Conservation (phyloP, 2,113 vertebrate genomes). For the Uropsilus gracilis region DNA sequence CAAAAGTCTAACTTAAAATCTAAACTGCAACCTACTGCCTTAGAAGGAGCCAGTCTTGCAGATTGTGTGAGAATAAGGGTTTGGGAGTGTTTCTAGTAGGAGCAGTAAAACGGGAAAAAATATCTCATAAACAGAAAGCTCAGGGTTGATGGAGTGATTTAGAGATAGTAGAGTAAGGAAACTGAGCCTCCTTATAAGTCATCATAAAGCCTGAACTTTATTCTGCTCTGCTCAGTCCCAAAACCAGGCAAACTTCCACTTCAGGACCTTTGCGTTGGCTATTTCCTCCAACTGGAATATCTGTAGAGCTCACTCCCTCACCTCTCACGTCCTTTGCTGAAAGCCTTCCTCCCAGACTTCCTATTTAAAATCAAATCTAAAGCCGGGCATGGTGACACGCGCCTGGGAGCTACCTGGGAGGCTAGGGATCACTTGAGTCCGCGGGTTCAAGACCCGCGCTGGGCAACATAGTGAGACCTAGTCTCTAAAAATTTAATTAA, state of each 20-base stretch:
- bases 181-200: neutral
- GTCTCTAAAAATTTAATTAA: too few species aligned
- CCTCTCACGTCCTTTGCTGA: neutral
- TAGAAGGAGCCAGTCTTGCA: neutral
- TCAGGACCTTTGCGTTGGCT: neutral
- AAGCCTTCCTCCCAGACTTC: neutral
- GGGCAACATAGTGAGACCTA: too few species aligned
- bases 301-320: neutral
- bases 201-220: neutral
- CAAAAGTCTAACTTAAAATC: neutral
- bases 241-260: neutral
- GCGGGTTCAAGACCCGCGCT: too few species aligned
- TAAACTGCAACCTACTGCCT: neutral
- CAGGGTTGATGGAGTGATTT: neutral
- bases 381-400: too few species aligned
- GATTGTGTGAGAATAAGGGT: neutral
- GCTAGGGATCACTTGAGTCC: too few species aligned
- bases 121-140: neutral
- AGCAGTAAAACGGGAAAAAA: neutral
- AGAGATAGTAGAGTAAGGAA: too few species aligned
- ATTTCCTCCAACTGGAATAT: neutral
- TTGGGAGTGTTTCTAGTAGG: neutral
- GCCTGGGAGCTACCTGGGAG: too few species aligned
- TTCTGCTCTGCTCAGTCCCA: neutral
- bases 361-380: constrained; percentile 36